A percentile compares a stretch with the other conserved stretches of the same genome.
These are phyloP conservation scores for Poeciliopsis prolifica DNA, from an alignment of 2,113 vertebrate genomes.

Conservation along the genomic window DNA sequence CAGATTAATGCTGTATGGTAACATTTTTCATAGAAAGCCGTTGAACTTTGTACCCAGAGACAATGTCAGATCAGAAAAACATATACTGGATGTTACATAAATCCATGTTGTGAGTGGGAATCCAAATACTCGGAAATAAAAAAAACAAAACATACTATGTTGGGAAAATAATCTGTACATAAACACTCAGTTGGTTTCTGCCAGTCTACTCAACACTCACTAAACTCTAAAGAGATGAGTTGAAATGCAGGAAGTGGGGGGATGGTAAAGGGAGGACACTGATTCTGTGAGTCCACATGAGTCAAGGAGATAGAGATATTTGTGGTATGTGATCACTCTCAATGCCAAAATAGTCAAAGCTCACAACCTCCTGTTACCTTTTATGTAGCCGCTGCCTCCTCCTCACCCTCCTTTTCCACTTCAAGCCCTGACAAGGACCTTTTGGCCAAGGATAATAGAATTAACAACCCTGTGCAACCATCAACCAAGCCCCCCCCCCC, in stretches of 20 bases:
- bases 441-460: constrained; percentile 73
- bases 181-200: constrained; percentile 21
- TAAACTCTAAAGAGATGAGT: constrained; percentile 15
- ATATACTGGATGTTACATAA: too few relatives aligned
- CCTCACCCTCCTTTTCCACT: constrained; percentile 21
- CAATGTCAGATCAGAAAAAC: not conserved
- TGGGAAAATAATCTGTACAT: constrained; percentile 2
- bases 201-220: constrained; percentile 15
- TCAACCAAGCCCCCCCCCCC: constrained; percentile 52
- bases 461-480: constrained; percentile 65
- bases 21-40: too few relatives aligned
- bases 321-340: constrained; percentile 63
- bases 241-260: constrained; percentile 13
- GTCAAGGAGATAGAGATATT: constrained; percentile 55
- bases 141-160: not conserved
- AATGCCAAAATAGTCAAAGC: constrained; percentile 63
- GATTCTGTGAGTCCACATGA: constrained; percentile 37
- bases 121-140: not conserved
- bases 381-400: constrained; percentile 38
- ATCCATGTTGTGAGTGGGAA: not conserved
- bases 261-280: constrained; percentile 21
- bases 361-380: constrained; percentile 58
- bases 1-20: too few relatives aligned
- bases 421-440: constrained; percentile 56
- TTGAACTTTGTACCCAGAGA: too few relatives aligned